Percentiles rank a stretch among this genome's conserved stretches.
Conservation (phyloP, 1,140 invertebrate species). For the Drosophila watanabei region DNA sequence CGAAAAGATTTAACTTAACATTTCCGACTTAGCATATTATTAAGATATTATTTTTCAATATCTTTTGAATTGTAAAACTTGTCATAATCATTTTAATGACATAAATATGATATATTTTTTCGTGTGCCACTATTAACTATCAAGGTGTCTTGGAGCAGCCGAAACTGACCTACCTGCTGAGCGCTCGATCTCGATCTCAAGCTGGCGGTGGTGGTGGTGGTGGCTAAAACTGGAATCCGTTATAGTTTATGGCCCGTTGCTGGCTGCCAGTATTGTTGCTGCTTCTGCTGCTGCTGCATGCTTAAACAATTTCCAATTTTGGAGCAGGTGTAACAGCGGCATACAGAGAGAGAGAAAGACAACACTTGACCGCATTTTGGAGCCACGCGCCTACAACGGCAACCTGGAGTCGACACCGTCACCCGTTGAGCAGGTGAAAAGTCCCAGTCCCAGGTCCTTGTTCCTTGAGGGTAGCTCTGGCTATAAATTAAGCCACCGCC, state of each 20-base stretch:
- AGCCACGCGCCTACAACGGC: conserved; percentile 76
- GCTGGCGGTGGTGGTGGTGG: conserved; percentile 44
- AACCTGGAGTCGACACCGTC: conserved; percentile 35
- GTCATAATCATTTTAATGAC: not conserved
- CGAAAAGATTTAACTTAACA: rapidly evolving
- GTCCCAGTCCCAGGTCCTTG: conserved; percentile 77
- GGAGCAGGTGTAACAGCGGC: conserved; percentile 74
- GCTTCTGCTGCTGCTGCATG: conserved; percentile 22
- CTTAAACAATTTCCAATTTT: conserved; percentile 65
- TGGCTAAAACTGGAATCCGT: conserved; percentile 79
- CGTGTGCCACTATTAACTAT: conserved; percentile 39
- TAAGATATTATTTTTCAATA: not conserved
- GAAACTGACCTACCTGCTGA: conserved; percentile 77
- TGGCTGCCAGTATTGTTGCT: conserved; percentile 52
- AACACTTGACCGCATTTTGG: conserved; percentile 83
- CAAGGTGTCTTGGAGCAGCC: conserved; percentile 50
- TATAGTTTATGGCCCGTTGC: conserved; percentile 78
- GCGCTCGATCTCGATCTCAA: conserved; percentile 35
- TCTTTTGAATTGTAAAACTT: not conserved
- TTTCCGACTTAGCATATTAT: not conserved
- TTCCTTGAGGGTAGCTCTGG: conserved; percentile 66
- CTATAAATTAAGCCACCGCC: conserved; percentile 79
- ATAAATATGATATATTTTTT: conserved; percentile 10
- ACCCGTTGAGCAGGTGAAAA: conserved; percentile 72
- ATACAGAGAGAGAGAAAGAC: conserved; percentile 35